Evolutionary conservation across 2,888 invertebrate species (phyloP).

Genomic region (Lamellibrachia columna): DNA sequence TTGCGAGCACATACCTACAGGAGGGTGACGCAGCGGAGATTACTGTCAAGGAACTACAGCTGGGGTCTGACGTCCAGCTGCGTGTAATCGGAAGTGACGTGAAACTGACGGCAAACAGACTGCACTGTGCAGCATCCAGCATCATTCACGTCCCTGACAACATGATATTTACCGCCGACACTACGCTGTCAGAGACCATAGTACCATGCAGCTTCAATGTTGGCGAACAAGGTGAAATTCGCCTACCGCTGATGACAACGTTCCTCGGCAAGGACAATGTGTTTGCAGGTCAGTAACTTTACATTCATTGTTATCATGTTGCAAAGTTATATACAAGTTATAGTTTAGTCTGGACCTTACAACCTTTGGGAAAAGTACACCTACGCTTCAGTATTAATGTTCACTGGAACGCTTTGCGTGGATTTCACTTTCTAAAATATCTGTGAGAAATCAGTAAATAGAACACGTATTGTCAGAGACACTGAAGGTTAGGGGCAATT

Average conservation of each 20-base stretch:
- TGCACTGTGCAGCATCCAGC: constrained; percentile 44
- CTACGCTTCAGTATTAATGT: too few species aligned
- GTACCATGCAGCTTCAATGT: constrained; percentile 49
- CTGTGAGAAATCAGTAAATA: too few species aligned
- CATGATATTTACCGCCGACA: constrained; percentile 47
- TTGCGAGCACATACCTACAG: constrained; percentile 39
- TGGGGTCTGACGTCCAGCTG: constrained; percentile 41
- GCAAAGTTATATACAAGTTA: too few species aligned
- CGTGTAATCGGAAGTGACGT: constrained; percentile 37
- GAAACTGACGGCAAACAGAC: constrained; percentile 28
- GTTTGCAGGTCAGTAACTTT: constrained; percentile 30
- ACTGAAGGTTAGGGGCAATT: too few species aligned
- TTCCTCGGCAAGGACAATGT: constrained; percentile 41
- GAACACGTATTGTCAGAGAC: too few species aligned
- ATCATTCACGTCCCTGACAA: constrained; percentile 43
- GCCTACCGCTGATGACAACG: constrained; percentile 47
- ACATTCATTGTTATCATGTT: not conserved
- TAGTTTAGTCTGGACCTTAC: not conserved
- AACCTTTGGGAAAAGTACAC: too few species aligned
- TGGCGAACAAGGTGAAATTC: constrained; percentile 45
- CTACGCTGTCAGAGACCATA: constrained; percentile 42
- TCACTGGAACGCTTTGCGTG: too few species aligned
- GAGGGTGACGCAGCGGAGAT: constrained; percentile 25
- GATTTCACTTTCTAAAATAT: too few species aligned
- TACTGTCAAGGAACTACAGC: constrained; percentile 37